Conservation (phyloP, 2,888 invertebrate genomes). For the Noctua janthina region DNA sequence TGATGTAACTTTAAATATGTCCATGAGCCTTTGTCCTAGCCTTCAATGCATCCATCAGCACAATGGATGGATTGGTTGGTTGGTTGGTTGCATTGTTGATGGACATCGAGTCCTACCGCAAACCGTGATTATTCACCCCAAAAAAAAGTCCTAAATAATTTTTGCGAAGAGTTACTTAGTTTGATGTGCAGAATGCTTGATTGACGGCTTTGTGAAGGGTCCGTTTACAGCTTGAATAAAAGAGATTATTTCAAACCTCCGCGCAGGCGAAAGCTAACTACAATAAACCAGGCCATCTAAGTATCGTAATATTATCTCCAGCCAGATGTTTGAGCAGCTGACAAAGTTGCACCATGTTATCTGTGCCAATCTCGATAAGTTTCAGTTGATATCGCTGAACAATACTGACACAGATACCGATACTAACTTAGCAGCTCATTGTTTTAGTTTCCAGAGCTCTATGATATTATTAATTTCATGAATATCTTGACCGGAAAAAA, state of each 20-base stretch:
- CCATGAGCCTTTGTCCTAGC: too few relatives aligned
- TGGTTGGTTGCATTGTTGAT: too few relatives aligned
- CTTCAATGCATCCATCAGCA: too few relatives aligned
- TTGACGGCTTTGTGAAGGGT: too few relatives aligned
- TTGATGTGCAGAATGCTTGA: too few relatives aligned
- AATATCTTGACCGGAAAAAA: background rate
- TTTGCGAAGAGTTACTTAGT: too few relatives aligned
- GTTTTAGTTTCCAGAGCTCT: conserved; percentile 1
- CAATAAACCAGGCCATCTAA: background rate
- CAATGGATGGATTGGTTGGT: too few relatives aligned
- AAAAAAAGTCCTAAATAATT: too few relatives aligned
- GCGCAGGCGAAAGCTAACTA: background rate
- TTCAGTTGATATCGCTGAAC: conserved; percentile 24
- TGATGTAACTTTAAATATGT: too few relatives aligned
- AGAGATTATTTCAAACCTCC: background rate
- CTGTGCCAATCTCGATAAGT: conserved; percentile 29
- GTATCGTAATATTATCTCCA: conserved; percentile 37
- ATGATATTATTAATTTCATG: conserved; percentile 1
- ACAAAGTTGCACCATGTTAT: conserved; percentile 43
- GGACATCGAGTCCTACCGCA: too few relatives aligned
- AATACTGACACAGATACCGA: conserved; percentile 27
- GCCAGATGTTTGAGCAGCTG: conserved; percentile 45
- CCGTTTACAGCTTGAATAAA: background rate
- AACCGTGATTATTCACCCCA: too few relatives aligned
- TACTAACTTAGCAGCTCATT: conserved; percentile 27